Evolutionary conservation across 1,140 invertebrate species (phyloP), one percentile per base, ranked within the genome.

Genomic region (Eueides isabella): DNA sequence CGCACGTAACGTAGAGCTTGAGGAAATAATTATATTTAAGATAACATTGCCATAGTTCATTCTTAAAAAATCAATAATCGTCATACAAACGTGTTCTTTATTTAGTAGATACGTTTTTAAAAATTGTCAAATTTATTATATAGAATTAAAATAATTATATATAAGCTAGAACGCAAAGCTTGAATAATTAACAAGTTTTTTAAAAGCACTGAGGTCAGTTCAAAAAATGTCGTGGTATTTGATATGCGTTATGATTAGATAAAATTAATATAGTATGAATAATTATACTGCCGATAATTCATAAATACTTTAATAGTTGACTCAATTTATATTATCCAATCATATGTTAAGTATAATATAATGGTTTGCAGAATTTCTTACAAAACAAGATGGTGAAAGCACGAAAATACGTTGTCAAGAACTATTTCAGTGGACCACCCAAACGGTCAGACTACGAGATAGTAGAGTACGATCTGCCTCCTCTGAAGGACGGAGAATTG

Each of bases 371-470:
- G 44, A 26, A 2, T 11, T 55, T 23, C 11, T 55, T 0, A 7
- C 44, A 55, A 55, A 23, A 38, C 44, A 84, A 76, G n/a, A 89
- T 90, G 89, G 85, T 91, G 23, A 90, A 87, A 44, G 87, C 85
- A 62, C 78, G 80, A 30, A 93, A 91, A 72, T 93, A 92, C 66
- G 83, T 93, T 0, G 87, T 93, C 0, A 85, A 84, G 23, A 91
- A 86, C 31, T 70, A 85, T 66, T 94, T 94, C 64, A 62, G 89
- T 33, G 93, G 93, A 2, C 63, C 85, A 1, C 92, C 92, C 2
- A 94, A 93, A 71, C 70, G 73, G 16, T 80, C 85, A 7, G 91
- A 94, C 74, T 93, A 88, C 55, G 77, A 93, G 78, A 77, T 94
- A 5, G 84, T 90, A 2, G 89, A 92, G 76, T 84, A 89, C 38